Evolutionary conservation across 2,113 vertebrate species (phyloP).

Genomic region (Laticauda laticaudata): DNA sequence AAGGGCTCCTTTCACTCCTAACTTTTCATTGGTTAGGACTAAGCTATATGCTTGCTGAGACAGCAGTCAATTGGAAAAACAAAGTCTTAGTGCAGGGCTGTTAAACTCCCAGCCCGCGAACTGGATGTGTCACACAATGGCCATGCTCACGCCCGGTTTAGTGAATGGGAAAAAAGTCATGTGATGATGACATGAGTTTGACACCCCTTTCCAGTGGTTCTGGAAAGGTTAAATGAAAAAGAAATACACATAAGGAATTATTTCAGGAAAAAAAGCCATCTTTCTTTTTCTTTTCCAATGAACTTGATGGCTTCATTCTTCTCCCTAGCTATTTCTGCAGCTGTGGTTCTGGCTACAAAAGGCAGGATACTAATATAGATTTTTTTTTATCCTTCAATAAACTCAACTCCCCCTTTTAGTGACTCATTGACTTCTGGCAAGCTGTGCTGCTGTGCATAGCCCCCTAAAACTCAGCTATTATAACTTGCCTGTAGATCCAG

Average conservation of each 20-base stretch:
- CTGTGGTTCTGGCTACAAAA: constrained; percentile 45
- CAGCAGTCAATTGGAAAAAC: background rate
- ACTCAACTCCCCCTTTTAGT: constrained; percentile 1
- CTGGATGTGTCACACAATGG: too few species aligned
- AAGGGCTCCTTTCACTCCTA: background rate
- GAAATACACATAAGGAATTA: background rate
- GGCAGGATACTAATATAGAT: constrained; percentile 41
- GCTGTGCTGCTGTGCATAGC: constrained; percentile 10
- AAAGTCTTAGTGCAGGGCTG: background rate
- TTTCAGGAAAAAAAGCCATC: background rate
- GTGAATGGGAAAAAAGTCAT: too few species aligned
- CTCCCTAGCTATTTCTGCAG: constrained; percentile 35
- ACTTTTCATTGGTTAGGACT: background rate
- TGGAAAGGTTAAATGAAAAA: background rate
- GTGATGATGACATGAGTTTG: too few species aligned
- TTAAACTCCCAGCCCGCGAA: too few species aligned
- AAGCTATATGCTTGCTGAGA: background rate
- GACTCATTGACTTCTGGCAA: background rate
- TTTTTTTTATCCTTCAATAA: constrained; percentile 38
- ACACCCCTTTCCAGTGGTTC: background rate
- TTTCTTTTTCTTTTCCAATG: background rate
- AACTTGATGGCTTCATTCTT: background rate
- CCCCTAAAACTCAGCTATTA: background rate
- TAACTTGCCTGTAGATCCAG: background rate
- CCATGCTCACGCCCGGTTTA: too few species aligned